Evolutionary conservation across 2,797 vertebrate genomes (phyloP).

Genomic region (Staurois parvus): DNA sequence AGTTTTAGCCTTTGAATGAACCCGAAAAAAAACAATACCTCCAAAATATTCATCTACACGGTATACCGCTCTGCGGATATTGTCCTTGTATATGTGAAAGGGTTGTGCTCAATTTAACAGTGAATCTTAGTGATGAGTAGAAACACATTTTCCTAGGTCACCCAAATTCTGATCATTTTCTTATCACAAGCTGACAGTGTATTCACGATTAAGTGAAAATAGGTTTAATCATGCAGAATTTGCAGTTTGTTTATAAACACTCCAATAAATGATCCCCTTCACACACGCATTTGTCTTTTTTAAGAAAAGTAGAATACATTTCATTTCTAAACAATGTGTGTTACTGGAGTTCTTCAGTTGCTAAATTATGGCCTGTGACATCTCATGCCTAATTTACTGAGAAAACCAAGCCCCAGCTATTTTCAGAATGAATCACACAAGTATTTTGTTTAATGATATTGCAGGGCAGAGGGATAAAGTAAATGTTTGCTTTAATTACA

Average conservation of each 20-base stretch:
- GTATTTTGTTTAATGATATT: constrained; percentile 54
- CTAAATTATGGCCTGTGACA: constrained; percentile 44
- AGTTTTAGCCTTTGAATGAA: too few relatives aligned
- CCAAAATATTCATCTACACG: too few relatives aligned
- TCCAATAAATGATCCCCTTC: not conserved
- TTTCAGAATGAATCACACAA: constrained; percentile 52
- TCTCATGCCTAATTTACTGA: constrained; percentile 48
- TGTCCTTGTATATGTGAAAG: too few relatives aligned
- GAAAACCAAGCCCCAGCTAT: constrained; percentile 46
- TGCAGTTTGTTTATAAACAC: not conserved
- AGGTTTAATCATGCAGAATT: not conserved
- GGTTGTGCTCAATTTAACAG: too few relatives aligned
- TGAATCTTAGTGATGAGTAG: too few relatives aligned
- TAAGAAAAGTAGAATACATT: not conserved
- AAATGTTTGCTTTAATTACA: constrained; percentile 60
- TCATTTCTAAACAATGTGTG: constrained; percentile 14
- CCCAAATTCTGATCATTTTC: too few relatives aligned
- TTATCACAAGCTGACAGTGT: too few relatives aligned
- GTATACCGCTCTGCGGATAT: too few relatives aligned
- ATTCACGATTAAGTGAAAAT: too few relatives aligned
- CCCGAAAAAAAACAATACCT: too few relatives aligned
- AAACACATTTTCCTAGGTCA: too few relatives aligned
- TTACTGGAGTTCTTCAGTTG: constrained; percentile 21
- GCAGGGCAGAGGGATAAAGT: constrained; percentile 39
- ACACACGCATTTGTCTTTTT: not conserved